Percentiles rank a stretch among this genome's conserved stretches.
Evolutionary conservation across 2,888 invertebrate species (phyloP).

Genomic region (Ormyrus labotus): DNA sequence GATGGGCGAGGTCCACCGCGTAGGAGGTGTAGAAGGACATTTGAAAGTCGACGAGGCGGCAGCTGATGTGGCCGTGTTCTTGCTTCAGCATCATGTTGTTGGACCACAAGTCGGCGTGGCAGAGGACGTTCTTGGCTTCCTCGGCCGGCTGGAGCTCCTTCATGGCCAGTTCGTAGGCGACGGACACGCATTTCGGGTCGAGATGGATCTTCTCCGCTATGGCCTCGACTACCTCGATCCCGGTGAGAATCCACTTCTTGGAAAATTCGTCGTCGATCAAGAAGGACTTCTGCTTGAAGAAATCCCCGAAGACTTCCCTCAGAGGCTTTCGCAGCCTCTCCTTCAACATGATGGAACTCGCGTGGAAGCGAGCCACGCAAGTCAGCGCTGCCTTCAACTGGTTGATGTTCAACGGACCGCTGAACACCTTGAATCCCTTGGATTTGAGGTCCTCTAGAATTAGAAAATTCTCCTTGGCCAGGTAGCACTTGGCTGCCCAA

Average conservation of each 20-base stretch:
- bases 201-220: conserved; percentile 7
- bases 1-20: conserved; percentile 18
- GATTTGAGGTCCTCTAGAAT: conserved; percentile 35
- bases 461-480: conserved; percentile 9
- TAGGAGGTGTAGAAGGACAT: conserved; percentile 18
- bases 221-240: conserved; percentile 20
- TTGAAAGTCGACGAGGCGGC: conserved; percentile 41
- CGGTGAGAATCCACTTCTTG: conserved; percentile 25
- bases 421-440: neutral
- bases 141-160: neutral
- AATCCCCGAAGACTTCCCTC: neutral
- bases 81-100: conserved; percentile 45
- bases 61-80: neutral
- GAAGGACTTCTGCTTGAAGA: conserved; percentile 7
- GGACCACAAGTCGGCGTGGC: conserved; percentile 41
- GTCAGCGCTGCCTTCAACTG: conserved; percentile 61
- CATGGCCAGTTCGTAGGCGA: conserved; percentile 10
- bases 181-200: neutral
- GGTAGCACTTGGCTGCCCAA: conserved; percentile 30
- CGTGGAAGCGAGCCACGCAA: conserved; percentile 65
- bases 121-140: conserved; percentile 14
- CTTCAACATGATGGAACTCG: conserved; percentile 65
- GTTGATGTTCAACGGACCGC: conserved; percentile 28
- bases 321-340: neutral
- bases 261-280: neutral